phyloP scores from a whole-genome alignment of 2,113 vertebrate genomes.

The Neofelis nebulosa region DNA sequence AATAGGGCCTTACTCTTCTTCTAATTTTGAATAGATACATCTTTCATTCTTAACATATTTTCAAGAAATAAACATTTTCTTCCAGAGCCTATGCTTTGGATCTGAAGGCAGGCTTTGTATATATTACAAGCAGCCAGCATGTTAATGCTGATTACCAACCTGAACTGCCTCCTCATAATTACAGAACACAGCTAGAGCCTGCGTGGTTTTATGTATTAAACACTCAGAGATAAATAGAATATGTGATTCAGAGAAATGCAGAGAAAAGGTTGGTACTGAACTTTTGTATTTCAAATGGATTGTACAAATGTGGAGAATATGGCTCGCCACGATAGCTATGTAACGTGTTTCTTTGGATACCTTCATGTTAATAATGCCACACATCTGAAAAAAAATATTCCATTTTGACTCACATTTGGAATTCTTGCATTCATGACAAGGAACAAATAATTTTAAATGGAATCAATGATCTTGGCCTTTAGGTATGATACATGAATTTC shows the following conservation, averaged over 20 bases:
- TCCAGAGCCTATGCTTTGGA: neutral
- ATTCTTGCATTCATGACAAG: neutral
- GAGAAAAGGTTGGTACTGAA: neutral
- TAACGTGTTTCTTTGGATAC: neutral
- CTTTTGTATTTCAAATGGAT: neutral
- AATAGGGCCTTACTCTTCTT: neutral
- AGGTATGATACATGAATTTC: neutral
- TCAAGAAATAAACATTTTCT: neutral
- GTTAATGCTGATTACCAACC: neutral
- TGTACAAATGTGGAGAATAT: neutral
- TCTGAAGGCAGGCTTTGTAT: neutral
- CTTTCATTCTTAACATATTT: constrained; percentile 6
- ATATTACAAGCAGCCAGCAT: neutral
- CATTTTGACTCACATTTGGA: neutral
- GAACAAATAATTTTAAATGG: neutral
- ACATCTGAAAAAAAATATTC: neutral
- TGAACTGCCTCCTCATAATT: neutral
- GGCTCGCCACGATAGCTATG: neutral
- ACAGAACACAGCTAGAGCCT: neutral
- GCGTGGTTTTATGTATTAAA: neutral
- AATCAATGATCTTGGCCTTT: neutral
- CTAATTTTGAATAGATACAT: neutral
- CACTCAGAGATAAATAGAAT: neutral
- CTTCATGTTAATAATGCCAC: neutral
- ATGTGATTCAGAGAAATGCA: neutral